phyloP scores from a whole-genome alignment of 2,113 vertebrate genomes.

The Brachyistius frenatus region DNA sequence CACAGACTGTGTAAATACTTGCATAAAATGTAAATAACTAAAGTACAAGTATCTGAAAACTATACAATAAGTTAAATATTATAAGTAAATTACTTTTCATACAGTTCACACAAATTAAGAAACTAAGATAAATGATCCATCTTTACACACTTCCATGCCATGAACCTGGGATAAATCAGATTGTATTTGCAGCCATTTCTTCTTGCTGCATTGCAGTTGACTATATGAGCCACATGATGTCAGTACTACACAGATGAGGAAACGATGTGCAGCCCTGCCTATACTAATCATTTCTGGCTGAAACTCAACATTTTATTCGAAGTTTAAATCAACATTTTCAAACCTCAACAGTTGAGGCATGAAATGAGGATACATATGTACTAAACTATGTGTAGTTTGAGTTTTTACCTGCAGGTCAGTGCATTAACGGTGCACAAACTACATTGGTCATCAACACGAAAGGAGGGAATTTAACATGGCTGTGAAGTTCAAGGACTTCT shows the following conservation, averaged over 20 bases:
- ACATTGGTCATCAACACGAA: neutral
- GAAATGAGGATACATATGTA: neutral
- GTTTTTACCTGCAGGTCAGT: neutral
- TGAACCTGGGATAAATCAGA: too few species aligned
- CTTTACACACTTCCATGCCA: too few species aligned
- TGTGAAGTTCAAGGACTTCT: constrained; percentile 1
- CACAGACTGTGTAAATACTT: too few species aligned
- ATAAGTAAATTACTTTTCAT: too few species aligned
- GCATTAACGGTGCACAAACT: neutral
- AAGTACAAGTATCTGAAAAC: too few species aligned
- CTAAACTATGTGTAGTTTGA: neutral
- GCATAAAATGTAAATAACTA: too few species aligned
- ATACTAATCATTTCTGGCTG: neutral
- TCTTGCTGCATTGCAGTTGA: constrained; percentile 38
- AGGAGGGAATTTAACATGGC: neutral
- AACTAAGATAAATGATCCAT: too few species aligned
- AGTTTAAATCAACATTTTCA: neutral
- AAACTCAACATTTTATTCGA: neutral
- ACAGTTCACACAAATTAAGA: too few species aligned
- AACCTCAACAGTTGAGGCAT: neutral
- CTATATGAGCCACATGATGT: constrained; percentile 30
- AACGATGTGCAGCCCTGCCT: neutral
- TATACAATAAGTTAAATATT: too few species aligned
- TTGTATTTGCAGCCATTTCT: neutral
- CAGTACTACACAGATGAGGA: constrained; percentile 38